Conservation (phyloP, 2,797 vertebrate genomes). For the Lacerta bilineata region DNA sequence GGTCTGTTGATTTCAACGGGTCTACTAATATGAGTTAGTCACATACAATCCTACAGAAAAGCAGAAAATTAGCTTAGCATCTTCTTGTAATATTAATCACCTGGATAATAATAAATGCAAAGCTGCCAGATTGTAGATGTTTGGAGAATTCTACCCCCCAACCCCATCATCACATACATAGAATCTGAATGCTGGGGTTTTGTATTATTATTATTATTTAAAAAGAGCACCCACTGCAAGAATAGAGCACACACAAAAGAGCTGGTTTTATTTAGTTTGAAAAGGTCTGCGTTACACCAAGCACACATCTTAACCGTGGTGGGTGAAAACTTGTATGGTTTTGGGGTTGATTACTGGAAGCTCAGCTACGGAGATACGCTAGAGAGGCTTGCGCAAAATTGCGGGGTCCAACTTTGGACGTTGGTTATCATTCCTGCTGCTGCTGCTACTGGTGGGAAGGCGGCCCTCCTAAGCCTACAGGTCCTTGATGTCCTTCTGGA, state of each 20-base stretch:
- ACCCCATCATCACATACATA: too few relatives aligned
- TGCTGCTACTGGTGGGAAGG: slow-evolving; percentile 29
- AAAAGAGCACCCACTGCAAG: slow-evolving; percentile 30
- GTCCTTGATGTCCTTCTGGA: slow-evolving; percentile 96
- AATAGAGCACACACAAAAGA: slow-evolving; percentile 50
- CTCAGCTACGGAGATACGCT: slow-evolving; percentile 33
- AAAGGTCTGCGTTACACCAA: slow-evolving; percentile 70
- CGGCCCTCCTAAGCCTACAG: slow-evolving; percentile 76
- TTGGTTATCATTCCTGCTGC: slow-evolving; percentile 18
- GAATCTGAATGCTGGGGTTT: too few relatives aligned
- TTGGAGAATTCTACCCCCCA: background rate
- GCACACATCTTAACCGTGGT: slow-evolving; percentile 51
- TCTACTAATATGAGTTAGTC: background rate
- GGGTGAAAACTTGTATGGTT: slow-evolving; percentile 56
- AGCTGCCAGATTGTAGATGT: background rate
- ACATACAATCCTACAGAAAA: background rate
- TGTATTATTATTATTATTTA: too few relatives aligned
- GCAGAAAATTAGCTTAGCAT: background rate
- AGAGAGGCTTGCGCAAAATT: slow-evolving; percentile 38
- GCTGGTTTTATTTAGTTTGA: slow-evolving; percentile 79
- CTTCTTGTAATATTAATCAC: background rate
- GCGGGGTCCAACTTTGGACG: background rate
- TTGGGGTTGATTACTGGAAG: slow-evolving; percentile 61
- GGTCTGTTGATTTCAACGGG: too few relatives aligned
- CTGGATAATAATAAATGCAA: background rate